Conservation (phyloP, 2,113 vertebrate genomes). For the Cacatua alba region DNA sequence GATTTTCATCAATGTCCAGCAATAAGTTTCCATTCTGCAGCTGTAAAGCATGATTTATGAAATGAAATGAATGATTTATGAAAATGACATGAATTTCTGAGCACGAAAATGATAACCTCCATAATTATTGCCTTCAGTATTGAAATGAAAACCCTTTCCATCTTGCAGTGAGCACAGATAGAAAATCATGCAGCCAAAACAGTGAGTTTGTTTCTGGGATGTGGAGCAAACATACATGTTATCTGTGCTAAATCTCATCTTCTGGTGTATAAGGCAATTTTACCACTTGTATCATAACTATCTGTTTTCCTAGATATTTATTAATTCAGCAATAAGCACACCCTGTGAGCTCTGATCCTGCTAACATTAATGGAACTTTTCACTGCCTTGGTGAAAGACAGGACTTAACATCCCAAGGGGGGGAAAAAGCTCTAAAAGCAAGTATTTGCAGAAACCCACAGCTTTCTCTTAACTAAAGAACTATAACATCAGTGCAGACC, state of each 20-base stretch:
- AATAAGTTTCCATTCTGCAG: constrained; percentile 90
- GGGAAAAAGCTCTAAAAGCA: not conserved
- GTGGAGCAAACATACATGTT: not conserved
- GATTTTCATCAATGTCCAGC: constrained; percentile 84
- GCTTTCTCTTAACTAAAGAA: not conserved
- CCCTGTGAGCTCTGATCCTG: not conserved
- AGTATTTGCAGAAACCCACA: not conserved
- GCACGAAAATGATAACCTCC: constrained; percentile 69
- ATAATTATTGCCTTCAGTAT: constrained; percentile 33
- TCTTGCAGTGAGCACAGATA: constrained; percentile 18
- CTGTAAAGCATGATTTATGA: constrained; percentile 82
- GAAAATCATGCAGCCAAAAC: not conserved
- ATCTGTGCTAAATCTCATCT: not conserved
- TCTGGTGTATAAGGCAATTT: not conserved
- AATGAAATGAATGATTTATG: constrained; percentile 77
- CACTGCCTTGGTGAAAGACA: not conserved
- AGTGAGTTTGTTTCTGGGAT: not conserved
- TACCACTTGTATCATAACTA: not conserved
- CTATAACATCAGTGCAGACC: not conserved
- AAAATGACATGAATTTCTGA: constrained; percentile 76
- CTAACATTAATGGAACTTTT: not conserved
- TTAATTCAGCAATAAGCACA: not conserved
- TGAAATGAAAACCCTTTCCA: not conserved
- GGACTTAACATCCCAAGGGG: not conserved
- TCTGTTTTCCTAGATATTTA: not conserved